A percentile compares a stretch with the other conserved stretches of the same genome.
Conservation (phyloP, 2,888 invertebrate genomes). For the Tetanocera ferruginea region DNA sequence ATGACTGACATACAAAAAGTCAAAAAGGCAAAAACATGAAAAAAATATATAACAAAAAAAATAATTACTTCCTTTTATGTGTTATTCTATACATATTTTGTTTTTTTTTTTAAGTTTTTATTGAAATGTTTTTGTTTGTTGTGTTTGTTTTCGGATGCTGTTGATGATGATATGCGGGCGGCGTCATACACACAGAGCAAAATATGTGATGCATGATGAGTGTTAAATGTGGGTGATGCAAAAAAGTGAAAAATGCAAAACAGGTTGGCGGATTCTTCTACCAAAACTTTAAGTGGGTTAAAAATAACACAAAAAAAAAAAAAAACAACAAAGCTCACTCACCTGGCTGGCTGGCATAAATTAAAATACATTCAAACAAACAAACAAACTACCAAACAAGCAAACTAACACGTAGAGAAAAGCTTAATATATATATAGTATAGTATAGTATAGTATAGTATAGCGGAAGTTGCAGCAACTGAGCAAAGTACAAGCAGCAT, state of each 20-base stretch:
- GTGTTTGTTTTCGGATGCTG: neutral
- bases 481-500: constrained; percentile 7
- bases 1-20: neutral
- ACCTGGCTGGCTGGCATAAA: constrained; percentile 21
- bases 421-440: neutral
- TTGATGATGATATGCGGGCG: too few relatives aligned
- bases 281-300: neutral
- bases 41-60: neutral
- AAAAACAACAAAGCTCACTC: constrained; percentile 24
- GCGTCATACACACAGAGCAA: neutral
- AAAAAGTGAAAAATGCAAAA: neutral
- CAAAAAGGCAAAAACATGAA: neutral
- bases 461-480: constrained; percentile 4
- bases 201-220: neutral
- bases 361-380: neutral
- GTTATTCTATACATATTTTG: neutral
- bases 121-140: neutral
- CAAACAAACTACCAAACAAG: neutral
- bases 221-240: neutral
- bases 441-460: neutral
- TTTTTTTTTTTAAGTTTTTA: neutral
- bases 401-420: neutral
- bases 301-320: neutral
- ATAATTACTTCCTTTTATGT: constrained; percentile 22
- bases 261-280: neutral